phyloP scores from a whole-genome alignment of 2,888 invertebrate species.

The Epinotia brunnichana region DNA sequence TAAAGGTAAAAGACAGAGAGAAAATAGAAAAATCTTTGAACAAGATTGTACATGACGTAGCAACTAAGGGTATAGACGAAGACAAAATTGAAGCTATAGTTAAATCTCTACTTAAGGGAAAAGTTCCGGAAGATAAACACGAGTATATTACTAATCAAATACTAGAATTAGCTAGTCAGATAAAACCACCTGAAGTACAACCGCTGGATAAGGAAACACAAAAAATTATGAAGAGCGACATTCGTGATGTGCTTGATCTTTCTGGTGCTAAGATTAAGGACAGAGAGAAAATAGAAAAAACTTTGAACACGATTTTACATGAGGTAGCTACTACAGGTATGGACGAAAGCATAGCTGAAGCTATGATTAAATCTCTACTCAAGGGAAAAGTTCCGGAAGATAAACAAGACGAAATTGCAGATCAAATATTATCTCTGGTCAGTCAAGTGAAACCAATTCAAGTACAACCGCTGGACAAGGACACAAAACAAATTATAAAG shows the following conservation, averaged over 20 bases:
- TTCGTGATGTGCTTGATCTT: conserved; percentile 44
- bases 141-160: neutral
- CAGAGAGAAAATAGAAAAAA: conserved; percentile 35
- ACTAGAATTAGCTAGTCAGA: neutral
- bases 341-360: conserved; percentile 36
- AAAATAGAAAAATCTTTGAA: conserved; percentile 3
- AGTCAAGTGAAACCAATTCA: neutral
- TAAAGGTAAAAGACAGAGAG: neutral
- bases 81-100: neutral
- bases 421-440: conserved; percentile 31
- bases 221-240: conserved; percentile 44
- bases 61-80: neutral
- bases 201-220: neutral
- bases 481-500: neutral
- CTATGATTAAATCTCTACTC: conserved; percentile 46
- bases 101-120: conserved; percentile 1
- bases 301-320: conserved; percentile 42
- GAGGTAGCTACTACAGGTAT: conserved; percentile 48
- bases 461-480: neutral
- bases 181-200: neutral
- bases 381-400: conserved; percentile 20
- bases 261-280: conserved; percentile 13
- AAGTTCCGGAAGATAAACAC: neutral
- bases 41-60: neutral
- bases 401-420: conserved; percentile 45